phyloP scores from a whole-genome alignment of 2,113 vertebrate genomes.

The Ploceus nigricollis region DNA sequence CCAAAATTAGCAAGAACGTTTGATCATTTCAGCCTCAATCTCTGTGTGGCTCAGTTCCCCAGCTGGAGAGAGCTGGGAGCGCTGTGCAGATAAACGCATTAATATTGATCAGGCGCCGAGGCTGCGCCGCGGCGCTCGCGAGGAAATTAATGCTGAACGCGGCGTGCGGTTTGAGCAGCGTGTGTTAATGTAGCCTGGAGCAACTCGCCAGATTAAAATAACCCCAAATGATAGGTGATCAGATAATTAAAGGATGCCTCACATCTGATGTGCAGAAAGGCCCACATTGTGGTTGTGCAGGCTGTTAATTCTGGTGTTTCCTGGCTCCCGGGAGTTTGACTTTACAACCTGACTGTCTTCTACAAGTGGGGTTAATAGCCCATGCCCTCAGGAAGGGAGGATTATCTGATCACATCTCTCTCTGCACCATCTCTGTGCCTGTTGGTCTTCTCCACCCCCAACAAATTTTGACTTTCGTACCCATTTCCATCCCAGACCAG shows the following conservation, averaged over 20 bases:
- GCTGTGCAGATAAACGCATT: background rate
- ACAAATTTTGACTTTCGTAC: background rate
- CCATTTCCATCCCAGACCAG: background rate
- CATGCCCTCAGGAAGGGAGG: background rate
- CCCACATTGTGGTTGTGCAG: background rate
- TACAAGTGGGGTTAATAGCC: background rate
- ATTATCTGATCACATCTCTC: background rate
- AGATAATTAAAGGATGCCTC: slow-evolving; percentile 7
- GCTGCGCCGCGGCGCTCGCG: background rate
- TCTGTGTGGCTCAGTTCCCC: background rate
- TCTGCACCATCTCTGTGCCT: background rate
- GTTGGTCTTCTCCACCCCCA: background rate
- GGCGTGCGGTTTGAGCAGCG: background rate
- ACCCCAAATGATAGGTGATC: background rate
- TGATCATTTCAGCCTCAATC: slow-evolving; percentile 17
- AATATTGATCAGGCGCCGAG: slow-evolving; percentile 31
- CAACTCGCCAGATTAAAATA: background rate
- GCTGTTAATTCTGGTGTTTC: background rate
- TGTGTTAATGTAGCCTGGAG: background rate
- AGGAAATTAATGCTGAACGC: slow-evolving; percentile 40
- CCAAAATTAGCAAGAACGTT: background rate
- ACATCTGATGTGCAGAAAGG: background rate
- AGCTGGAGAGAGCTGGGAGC: background rate
- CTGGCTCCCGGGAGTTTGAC: background rate
- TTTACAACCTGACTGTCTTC: background rate